Base-by-base conservation (phyloP, 2,113 vertebrate species). In the Mesitornis unicolor region DNA sequence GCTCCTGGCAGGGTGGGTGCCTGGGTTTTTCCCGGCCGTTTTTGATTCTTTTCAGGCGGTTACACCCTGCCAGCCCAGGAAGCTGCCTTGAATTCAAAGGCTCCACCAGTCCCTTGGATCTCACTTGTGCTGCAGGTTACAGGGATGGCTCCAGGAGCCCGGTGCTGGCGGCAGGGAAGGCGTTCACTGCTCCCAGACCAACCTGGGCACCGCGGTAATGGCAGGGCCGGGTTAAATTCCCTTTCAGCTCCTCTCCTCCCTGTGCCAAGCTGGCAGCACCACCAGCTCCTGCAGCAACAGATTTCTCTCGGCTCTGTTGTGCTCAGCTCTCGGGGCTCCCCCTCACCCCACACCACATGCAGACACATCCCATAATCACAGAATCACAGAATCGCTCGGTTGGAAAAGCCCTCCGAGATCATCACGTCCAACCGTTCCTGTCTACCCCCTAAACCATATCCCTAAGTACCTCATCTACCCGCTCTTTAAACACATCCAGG, bases 1-100 rank as follows among this genome's bases (percentile, higher is more conserved):
- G 93, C 95, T 97, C 95, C 96, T 85, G 96, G 45, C 94, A 51
- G 93, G 96, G 95, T 91, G 93, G 93, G 74, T 90, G 67, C 59
- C 28, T 2, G 89, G 89, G 70, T 76, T 96, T 96, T 94, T 91
- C 94, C 96, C 93, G 65, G 61, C 87, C 3, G 17, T 91, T 93
- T 88, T 93, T 81, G 68, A 89, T 94, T 91, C 87, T 95, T 95
- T 92, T n/a, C 73, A 83, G 88, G 82, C 13, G 13, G 95, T 81
- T 84, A 94, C 92, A 88, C 95, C 93, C 95, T 95, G 90, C 79
- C 64, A 53, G 56, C 93, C 95, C 90, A 18, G 90, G 88, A 93
- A 95, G 88, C 85, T 9, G 54, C 11, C 83, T 70, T 3, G 81
- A 19, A 35, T 95, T 96, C 95, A 96, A 96, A 96, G 96, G 79